Evolutionary conservation across 2,888 invertebrate genomes (phyloP).

Genomic region (Heliconius cydno): DNA sequence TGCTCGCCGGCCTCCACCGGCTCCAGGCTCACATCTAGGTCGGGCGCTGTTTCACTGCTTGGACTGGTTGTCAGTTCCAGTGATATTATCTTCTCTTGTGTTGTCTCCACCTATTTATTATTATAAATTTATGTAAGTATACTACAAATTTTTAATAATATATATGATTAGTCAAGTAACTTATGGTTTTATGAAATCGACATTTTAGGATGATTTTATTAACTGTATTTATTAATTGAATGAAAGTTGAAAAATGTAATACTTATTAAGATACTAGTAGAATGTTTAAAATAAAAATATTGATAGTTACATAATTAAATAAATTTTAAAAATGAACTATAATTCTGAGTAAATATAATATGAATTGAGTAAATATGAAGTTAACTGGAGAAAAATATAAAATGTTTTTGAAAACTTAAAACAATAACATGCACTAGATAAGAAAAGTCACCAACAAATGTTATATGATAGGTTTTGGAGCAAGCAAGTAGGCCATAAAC

Average conservation of each 20-base stretch:
- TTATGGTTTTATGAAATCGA: not conserved
- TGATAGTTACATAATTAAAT: not conserved
- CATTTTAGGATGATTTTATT: conserved; percentile 6
- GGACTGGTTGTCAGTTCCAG: conserved; percentile 90
- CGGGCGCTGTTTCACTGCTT: conserved; percentile 83
- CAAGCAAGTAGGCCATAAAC: conserved; percentile 32
- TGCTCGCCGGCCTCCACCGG: conserved; percentile 74
- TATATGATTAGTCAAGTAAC: not conserved
- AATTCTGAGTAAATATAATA: not conserved
- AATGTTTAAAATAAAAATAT: not conserved
- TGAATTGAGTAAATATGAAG: not conserved
- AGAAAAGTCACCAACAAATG: conserved; percentile 25
- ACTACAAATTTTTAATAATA: not conserved
- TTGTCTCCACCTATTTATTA: conserved; percentile 90
- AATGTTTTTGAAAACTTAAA: conserved; percentile 1
- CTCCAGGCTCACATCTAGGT: conserved; percentile 55
- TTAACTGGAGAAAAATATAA: not conserved
- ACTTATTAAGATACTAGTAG: not conserved
- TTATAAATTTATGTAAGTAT: not conserved
- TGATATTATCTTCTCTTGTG: conserved; percentile 95
- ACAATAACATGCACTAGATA: conserved; percentile 25
- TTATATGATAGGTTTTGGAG: conserved; percentile 28
- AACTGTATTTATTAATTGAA: not conserved
- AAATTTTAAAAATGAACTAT: not conserved
- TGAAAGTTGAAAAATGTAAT: not conserved